phyloP scores from a whole-genome alignment of 2,888 invertebrate genomes.

The Plebejus argus region DNA sequence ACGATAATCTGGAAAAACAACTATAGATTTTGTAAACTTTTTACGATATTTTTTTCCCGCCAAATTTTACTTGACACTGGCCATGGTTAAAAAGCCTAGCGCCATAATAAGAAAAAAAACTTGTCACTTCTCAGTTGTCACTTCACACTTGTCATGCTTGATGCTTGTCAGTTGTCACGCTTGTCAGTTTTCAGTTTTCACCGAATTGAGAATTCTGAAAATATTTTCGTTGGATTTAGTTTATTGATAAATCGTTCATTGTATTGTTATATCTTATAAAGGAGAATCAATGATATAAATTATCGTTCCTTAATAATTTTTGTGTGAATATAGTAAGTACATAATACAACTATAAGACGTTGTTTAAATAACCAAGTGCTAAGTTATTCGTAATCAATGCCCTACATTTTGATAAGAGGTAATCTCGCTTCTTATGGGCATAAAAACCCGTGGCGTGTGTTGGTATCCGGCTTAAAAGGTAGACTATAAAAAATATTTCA shows the following conservation, averaged over 20 bases:
- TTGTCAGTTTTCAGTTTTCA: too few relatives aligned
- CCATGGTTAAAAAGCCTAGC: too few relatives aligned
- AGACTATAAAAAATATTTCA: slow-evolving; percentile 52
- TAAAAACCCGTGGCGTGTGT: slow-evolving; percentile 92
- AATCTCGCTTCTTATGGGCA: slow-evolving; percentile 93
- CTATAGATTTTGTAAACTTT: too few relatives aligned
- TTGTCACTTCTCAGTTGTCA: too few relatives aligned
- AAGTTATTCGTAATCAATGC: slow-evolving; percentile 83
- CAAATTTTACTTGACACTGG: too few relatives aligned
- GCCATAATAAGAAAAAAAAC: too few relatives aligned
- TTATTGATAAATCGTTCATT: neutral
- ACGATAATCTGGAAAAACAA: too few relatives aligned
- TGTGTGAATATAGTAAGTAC: slow-evolving; percentile 23
- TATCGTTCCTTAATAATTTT: neutral
- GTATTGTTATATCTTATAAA: neutral
- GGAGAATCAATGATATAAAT: neutral
- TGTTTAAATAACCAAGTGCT: slow-evolving; percentile 35
- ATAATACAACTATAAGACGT: slow-evolving; percentile 18
- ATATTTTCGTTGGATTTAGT: neutral
- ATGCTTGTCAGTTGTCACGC: too few relatives aligned
- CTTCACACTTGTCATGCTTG: too few relatives aligned
- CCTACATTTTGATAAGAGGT: slow-evolving; percentile 94
- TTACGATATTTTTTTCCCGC: too few relatives aligned
- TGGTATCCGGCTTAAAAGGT: slow-evolving; percentile 93
- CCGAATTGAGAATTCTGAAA: too few relatives aligned